These are phyloP conservation scores for Orbicella faveolata DNA, from an alignment of 64 coral and sea anemone species.

Conservation along the genomic window DNA sequence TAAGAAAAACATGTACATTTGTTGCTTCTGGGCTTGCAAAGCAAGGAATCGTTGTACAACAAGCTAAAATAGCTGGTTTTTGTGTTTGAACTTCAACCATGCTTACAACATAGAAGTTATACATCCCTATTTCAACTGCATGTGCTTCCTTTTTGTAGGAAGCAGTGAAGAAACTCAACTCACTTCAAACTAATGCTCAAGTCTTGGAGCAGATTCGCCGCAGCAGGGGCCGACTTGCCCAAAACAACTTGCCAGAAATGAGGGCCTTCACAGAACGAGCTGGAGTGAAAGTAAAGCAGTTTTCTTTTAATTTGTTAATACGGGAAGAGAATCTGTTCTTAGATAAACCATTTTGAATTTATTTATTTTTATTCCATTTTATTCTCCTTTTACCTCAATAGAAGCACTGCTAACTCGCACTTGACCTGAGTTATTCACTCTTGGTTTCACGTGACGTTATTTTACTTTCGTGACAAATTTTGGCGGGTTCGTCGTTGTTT, in stretches of 20 bases:
- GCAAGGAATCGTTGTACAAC: not conserved
- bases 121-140: not conserved
- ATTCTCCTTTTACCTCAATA: not conserved
- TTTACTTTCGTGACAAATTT: slow-evolving; percentile 31
- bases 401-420: not conserved
- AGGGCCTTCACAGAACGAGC: slow-evolving; percentile 70
- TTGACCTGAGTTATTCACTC: not conserved
- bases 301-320: not conserved
- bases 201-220: slow-evolving; percentile 68
- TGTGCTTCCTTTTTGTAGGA: slow-evolving; percentile 46
- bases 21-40: not conserved
- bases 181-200: slow-evolving; percentile 90
- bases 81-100: not conserved
- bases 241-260: slow-evolving; percentile 80
- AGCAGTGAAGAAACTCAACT: slow-evolving; percentile 87
- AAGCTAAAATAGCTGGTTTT: not conserved
- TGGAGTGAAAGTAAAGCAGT: slow-evolving; percentile 66
- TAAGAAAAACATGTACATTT: not conserved
- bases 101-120: not conserved
- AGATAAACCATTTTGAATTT: not conserved
- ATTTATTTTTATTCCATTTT: not conserved
- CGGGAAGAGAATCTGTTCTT: not conserved
- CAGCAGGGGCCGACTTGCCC: slow-evolving; percentile 41
- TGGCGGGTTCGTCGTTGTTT: not conserved
- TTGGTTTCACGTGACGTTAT: slow-evolving; percentile 24